A percentile compares a stretch with the other conserved stretches of the same genome.
These are phyloP conservation scores for Ichneumon xanthorius DNA, from an alignment of 2,888 invertebrate species.

Conservation along the genomic window DNA sequence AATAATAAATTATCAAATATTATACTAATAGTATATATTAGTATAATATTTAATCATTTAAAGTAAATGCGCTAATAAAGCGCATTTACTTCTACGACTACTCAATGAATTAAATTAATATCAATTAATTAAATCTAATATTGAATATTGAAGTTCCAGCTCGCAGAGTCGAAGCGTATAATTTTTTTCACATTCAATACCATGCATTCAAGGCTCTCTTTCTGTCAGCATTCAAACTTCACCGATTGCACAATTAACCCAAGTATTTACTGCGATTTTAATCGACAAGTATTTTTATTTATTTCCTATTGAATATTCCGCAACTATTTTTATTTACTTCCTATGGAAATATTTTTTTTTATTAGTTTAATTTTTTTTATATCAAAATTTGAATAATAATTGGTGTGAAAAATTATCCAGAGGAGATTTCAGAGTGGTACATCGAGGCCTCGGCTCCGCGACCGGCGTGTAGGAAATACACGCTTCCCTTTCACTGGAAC, in stretches of 20 bases:
- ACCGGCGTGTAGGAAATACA: conserved; percentile 58
- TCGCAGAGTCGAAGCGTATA: too few species aligned
- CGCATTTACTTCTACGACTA: too few species aligned
- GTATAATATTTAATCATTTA: too few species aligned
- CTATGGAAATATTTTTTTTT: too few species aligned
- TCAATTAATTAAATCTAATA: neutral
- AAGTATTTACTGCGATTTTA: neutral
- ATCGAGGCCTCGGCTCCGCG: conserved; percentile 69
- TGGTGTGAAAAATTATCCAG: conserved; percentile 47
- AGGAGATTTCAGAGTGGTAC: conserved; percentile 39
- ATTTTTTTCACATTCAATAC: neutral
- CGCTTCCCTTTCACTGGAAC: conserved; percentile 73
- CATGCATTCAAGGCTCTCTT: neutral
- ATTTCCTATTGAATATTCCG: neutral
- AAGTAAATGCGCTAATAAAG: too few species aligned
- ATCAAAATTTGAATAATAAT: neutral
- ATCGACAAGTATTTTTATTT: neutral
- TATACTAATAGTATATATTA: too few species aligned
- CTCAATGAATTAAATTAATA: too few species aligned
- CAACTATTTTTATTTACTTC: neutral
- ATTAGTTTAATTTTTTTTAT: neutral
- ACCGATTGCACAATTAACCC: neutral
- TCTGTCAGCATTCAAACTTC: neutral
- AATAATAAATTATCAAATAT: too few species aligned
- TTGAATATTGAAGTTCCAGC: neutral